Base-by-base conservation (phyloP, 2,113 vertebrate genomes). In the Dolichallabes microphthalmus region DNA sequence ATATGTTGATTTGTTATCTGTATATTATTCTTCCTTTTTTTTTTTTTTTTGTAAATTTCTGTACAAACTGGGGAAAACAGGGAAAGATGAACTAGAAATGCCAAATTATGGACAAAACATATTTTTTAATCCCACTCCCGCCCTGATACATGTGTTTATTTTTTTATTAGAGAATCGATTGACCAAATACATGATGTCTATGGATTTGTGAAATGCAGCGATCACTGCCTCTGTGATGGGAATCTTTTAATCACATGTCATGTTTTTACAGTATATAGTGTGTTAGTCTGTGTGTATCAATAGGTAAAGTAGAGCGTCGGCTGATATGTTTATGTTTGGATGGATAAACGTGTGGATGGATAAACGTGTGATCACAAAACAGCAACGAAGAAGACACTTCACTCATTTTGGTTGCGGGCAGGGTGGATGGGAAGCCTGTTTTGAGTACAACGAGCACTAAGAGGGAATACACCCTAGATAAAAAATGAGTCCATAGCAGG, bases 1-100 rank as follows among this genome's bases (percentile, higher is more conserved):
- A 95, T 95, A 93, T 96, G 94, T 85, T 85, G 91, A 94, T 92
- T 94, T 93, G 92, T 95, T 95, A 95, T 95, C 95, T 95, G 95
- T 95, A 95, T 95, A 95, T 95, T 92, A 92, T 92, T 92, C 92
- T 94, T 57, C 1, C 13, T 93, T 94, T 94, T 95, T n/a, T 20
- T n/a, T 93, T 95, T 94, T 95, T 63, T 82, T 83, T 82, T 86
- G 73, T 86, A 86, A 69, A 86, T 83, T 66, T 78, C 80, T 86
- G 80, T 78, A 86, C 27, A 83, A 78, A 78, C 63, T 39, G 64
- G 61, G 73, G 45, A 39, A 86, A 30, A 69, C 58, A 77, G 80
- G 32, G 53, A 76, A 45, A 32, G 71, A 68, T 39, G 19, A 20
- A 66, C 10, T 52, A 76, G 30, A 35, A 82, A 30, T 27, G 81